These are phyloP conservation scores for Solenopsis invicta DNA, from an alignment of 1,140 invertebrate species.

Conservation along the genomic window DNA sequence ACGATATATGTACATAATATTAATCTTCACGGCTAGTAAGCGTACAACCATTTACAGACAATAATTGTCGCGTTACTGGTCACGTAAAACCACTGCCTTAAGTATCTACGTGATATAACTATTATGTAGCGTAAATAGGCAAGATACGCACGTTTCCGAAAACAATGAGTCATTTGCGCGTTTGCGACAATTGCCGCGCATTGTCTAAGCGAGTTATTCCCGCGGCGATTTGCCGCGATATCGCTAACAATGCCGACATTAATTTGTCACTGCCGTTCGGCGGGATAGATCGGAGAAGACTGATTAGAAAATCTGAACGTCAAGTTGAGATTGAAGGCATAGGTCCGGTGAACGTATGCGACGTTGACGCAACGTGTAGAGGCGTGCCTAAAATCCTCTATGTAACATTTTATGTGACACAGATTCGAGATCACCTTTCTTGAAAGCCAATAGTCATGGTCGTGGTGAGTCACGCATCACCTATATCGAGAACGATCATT, in stretches of 20 bases:
- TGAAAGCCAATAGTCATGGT: conserved; percentile 70
- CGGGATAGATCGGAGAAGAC: not conserved
- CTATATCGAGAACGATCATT: conserved; percentile 8
- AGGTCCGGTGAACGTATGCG: conserved; percentile 9
- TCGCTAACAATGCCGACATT: not conserved
- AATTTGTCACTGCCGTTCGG: not conserved
- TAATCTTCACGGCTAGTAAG: not conserved
- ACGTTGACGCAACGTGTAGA: conserved; percentile 64
- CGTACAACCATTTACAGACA: conserved; percentile 1
- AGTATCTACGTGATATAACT: not conserved
- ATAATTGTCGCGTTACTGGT: not conserved
- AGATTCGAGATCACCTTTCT: conserved; percentile 75
- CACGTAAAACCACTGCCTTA: not conserved
- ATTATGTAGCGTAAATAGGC: not conserved
- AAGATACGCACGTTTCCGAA: not conserved
- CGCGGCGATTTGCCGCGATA: not conserved
- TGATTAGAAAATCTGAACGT: conserved; percentile 67
- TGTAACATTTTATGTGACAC: conserved; percentile 73
- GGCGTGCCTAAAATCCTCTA: conserved; percentile 77
- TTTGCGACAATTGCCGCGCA: not conserved
- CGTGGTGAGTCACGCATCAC: conserved; percentile 48
- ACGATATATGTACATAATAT: not conserved
- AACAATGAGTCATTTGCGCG: not conserved
- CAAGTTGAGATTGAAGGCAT: conserved; percentile 57
- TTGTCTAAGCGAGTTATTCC: conserved; percentile 7